phyloP scores from a whole-genome alignment of 2,888 invertebrate genomes.

The Dicyrtoma fusca region DNA sequence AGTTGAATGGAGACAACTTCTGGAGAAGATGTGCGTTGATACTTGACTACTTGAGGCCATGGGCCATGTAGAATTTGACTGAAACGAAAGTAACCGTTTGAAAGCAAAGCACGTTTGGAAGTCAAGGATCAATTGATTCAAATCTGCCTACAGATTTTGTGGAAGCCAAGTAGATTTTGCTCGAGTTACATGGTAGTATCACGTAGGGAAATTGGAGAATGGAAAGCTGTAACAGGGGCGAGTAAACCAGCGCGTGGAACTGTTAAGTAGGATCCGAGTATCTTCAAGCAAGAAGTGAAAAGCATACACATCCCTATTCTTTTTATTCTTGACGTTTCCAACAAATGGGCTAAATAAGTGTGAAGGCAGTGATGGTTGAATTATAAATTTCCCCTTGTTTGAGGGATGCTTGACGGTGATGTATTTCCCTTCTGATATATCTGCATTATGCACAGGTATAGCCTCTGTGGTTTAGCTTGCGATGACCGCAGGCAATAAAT shows the following conservation, averaged over 20 bases:
- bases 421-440: too few species aligned
- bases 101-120: conserved; percentile 33
- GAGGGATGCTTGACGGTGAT: too few species aligned
- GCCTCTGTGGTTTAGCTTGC: too few species aligned
- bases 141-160: conserved; percentile 45
- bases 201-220: conserved; percentile 2
- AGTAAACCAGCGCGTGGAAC: not conserved
- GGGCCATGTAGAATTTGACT: conserved; percentile 2
- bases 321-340: too few species aligned
- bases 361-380: too few species aligned
- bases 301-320: too few species aligned
- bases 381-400: too few species aligned
- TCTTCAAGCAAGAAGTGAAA: too few species aligned
- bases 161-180: conserved; percentile 21
- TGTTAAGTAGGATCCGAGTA: too few species aligned
- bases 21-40: conserved; percentile 16
- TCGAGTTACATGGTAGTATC: not conserved
- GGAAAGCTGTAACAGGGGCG: not conserved
- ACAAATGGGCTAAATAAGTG: too few species aligned
- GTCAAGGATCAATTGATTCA: conserved; percentile 47
- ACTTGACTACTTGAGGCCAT: not conserved
- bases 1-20: conserved; percentile 17
- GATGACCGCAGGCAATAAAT: too few species aligned
- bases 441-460: too few species aligned
- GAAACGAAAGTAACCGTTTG: conserved; percentile 17